Conservation (phyloP, 2,888 invertebrate genomes). For the Dicyrtomina minuta region DNA sequence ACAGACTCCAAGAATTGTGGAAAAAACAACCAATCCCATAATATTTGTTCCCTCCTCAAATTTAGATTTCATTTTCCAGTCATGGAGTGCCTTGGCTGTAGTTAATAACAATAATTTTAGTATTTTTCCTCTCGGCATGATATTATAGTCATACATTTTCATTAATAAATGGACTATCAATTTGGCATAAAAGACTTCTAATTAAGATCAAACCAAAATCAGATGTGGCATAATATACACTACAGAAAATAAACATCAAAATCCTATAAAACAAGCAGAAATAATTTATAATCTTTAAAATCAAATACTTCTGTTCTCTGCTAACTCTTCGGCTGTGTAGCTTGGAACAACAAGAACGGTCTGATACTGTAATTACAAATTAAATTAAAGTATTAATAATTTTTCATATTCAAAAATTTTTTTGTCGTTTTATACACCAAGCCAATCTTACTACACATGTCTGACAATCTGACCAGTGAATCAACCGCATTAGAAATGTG, state of each 20-base stretch:
- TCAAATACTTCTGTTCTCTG: conserved; percentile 49
- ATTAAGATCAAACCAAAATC: too few relatives aligned
- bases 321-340: conserved; percentile 33
- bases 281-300: too few relatives aligned
- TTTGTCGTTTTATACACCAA: background rate
- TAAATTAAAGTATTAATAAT: conserved; percentile 36
- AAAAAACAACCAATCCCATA: conserved; percentile 79
- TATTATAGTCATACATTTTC: background rate
- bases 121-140: background rate
- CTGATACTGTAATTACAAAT: conserved; percentile 60
- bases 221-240: too few relatives aligned
- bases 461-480: too few relatives aligned
- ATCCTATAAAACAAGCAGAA: too few relatives aligned
- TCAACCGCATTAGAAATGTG: too few relatives aligned
- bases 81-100: conserved; percentile 47
- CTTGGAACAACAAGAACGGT: conserved; percentile 60
- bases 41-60: conserved; percentile 79
- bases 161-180: too few relatives aligned
- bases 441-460: too few relatives aligned
- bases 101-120: background rate
- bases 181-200: too few relatives aligned
- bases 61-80: conserved; percentile 70
- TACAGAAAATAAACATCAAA: too few relatives aligned
- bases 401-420: background rate
- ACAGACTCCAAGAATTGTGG: conserved; percentile 86